Percentiles rank a stretch among this genome's conserved stretches.
Evolutionary conservation across 92 coral and sea anemone species (phyloP).

Genomic region (Plumapathes pennacea): DNA sequence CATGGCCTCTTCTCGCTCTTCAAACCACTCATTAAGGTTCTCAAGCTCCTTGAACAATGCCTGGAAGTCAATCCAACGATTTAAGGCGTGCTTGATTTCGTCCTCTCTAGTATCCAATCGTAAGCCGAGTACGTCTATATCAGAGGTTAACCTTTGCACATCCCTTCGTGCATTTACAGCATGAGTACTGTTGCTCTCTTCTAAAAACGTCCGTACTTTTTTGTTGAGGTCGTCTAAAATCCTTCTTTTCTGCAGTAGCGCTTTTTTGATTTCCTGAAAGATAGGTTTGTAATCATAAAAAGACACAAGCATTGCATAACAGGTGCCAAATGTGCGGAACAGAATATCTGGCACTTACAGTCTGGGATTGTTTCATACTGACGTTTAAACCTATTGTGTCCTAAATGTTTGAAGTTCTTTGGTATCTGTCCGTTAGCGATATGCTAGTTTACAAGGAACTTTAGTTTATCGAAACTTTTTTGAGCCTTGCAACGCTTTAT

Average conservation of each 20-base stretch:
- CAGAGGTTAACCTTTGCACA: conserved; percentile 47
- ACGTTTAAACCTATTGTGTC: too few species aligned
- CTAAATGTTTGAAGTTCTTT: too few species aligned
- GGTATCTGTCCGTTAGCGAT: too few species aligned
- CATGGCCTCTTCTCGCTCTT: conserved; percentile 82
- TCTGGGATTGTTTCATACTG: too few species aligned
- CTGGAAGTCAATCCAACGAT: conserved; percentile 93
- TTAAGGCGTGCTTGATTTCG: conserved; percentile 63
- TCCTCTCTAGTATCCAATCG: conserved; percentile 73
- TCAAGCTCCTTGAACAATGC: conserved; percentile 69
- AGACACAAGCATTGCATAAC: too few species aligned
- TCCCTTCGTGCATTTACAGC: conserved; percentile 49
- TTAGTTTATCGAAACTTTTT: too few species aligned
- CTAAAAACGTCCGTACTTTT: conserved; percentile 57
- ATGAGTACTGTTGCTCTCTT: conserved; percentile 51
- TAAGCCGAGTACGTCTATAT: conserved; percentile 45
- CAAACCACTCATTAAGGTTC: conserved; percentile 93
- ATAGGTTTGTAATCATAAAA: too few species aligned
- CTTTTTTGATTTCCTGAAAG: conserved; percentile 27
- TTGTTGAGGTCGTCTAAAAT: conserved; percentile 45
- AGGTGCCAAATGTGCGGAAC: too few species aligned
- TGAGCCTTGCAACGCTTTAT: too few species aligned
- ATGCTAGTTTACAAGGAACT: too few species aligned
- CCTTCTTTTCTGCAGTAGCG: conserved; percentile 29
- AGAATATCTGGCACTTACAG: too few species aligned